Evolutionary conservation across 1,140 invertebrate species (phyloP).

Genomic region (Triops cancriformis): DNA sequence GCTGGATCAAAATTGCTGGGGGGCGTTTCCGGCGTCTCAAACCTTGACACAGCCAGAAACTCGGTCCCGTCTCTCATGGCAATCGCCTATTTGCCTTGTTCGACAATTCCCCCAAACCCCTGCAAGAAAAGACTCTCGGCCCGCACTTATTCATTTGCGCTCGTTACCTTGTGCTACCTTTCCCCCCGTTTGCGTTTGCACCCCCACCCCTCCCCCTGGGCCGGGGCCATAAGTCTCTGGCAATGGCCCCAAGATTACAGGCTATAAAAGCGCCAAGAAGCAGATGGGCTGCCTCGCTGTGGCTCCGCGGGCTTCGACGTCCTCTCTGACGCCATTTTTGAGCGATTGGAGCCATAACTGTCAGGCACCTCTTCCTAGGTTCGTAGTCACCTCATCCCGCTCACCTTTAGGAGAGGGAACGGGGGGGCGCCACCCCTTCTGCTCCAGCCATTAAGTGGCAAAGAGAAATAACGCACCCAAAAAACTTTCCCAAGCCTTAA

Average conservation of each 20-base stretch:
- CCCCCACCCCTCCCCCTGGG: neutral
- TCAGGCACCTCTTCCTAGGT: neutral
- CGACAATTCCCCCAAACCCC: no score
- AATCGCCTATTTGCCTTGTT: neutral
- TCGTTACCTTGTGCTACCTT: no score
- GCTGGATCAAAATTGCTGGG: no score
- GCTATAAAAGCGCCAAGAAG: slow-evolving; percentile 1
- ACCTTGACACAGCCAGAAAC: neutral
- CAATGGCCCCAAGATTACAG: slow-evolving; percentile 5
- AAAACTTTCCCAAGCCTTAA: slow-evolving; percentile 10
- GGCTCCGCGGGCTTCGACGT: no score
- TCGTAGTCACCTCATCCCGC: neutral
- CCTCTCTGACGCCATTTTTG: neutral
- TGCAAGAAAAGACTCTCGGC: no score
- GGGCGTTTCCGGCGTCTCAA: slow-evolving; percentile 4
- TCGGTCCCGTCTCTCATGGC: neutral
- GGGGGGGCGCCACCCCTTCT: neutral
- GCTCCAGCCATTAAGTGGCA: neutral
- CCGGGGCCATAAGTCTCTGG: neutral
- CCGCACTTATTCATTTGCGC: no score
- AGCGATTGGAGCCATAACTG: neutral
- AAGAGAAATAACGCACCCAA: slow-evolving; percentile 4
- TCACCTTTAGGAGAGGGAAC: neutral
- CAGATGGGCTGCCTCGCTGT: neutral
- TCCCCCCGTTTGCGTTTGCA: neutral